Evolutionary conservation across 2,888 invertebrate genomes (phyloP), one percentile per base, ranked within the genome.

Genomic region (Cryptophagus acutangulus): DNA sequence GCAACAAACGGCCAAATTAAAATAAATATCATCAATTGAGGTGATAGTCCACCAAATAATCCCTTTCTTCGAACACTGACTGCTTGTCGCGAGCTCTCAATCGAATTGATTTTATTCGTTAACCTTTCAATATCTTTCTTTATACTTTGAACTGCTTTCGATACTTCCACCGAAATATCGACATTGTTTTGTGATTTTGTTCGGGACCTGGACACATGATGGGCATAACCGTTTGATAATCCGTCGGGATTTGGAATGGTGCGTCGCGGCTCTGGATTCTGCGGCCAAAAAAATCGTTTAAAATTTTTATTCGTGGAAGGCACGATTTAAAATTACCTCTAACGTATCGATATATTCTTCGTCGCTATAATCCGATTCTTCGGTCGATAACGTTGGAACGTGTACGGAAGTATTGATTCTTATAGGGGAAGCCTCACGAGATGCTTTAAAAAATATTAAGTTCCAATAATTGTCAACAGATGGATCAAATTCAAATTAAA

Each of bases 341-440:
- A 87, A 79, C 9, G 87, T 86, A 68, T 88, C 87, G 40, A 82
- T 85, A 64, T 81, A 88, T 67, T 87, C 87, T 61, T 87, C 87
- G 51, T 84, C 84, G 31, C 81, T 82, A 59, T 82, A 81, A 62
- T 83, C 83, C 13, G 73, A 70, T 18, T 80, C 74, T 18, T 56
- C 50, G 12, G 43, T 48, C 17, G 48, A 50, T 17, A 41, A 46
- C 35, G 47, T 55, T 51, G 49, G 46, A 33, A n/a, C n/a, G n/a
- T n/a, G n/a, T n/a, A n/a, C n/a, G n/a, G n/a, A n/a, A 10, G 65
- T 61, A 36, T 65, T 60, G 47, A 71, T 59, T 50, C 80, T 75
- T 38, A 75, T 74, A 13, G 85, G 86, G 54, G 86, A 86, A 40
- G 75, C 78, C 51, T 84, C 82, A 41, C 82, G 72, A 1, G 86